Evolutionary conservation across 2,113 vertebrate species (phyloP).

Genomic region (Eleginops maclovinus): DNA sequence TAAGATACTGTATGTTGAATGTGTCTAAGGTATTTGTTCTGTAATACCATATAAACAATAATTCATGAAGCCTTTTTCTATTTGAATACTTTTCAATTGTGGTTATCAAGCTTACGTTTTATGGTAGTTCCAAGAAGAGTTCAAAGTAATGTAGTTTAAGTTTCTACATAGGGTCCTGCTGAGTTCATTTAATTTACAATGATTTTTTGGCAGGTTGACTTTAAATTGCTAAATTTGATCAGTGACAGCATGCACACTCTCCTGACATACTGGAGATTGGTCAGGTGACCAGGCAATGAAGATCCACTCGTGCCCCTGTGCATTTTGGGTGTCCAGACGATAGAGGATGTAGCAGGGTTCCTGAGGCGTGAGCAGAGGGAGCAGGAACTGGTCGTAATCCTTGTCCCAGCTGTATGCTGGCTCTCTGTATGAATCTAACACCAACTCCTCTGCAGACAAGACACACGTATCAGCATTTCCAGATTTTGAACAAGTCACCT

Average conservation of each 20-base stretch:
- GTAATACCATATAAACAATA: not conserved
- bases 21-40: not conserved
- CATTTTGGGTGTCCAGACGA: conserved; percentile 95
- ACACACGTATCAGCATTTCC: conserved; percentile 1
- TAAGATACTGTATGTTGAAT: not conserved
- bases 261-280: conserved; percentile 91
- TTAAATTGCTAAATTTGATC: not conserved
- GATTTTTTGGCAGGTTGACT: not conserved
- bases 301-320: conserved; percentile 96
- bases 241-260: not conserved
- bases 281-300: conserved; percentile 99
- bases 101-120: not conserved
- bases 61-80: not conserved
- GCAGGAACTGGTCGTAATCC: conserved; percentile 91
- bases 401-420: conserved; percentile 91
- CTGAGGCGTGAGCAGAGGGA: conserved; percentile 90
- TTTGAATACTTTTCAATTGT: not conserved
- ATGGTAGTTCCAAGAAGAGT: not conserved
- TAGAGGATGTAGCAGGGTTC: conserved; percentile 96
- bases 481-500: not conserved
- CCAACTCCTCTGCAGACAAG: conserved; percentile 91
- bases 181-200: not conserved
- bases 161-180: no score
- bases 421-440: conserved; percentile 91
- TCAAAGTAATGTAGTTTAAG: not conserved